A percentile compares a stretch with the other conserved stretches of the same genome.
Evolutionary conservation across 2,888 invertebrate species (phyloP).

Genomic region (Netelia virgata): DNA sequence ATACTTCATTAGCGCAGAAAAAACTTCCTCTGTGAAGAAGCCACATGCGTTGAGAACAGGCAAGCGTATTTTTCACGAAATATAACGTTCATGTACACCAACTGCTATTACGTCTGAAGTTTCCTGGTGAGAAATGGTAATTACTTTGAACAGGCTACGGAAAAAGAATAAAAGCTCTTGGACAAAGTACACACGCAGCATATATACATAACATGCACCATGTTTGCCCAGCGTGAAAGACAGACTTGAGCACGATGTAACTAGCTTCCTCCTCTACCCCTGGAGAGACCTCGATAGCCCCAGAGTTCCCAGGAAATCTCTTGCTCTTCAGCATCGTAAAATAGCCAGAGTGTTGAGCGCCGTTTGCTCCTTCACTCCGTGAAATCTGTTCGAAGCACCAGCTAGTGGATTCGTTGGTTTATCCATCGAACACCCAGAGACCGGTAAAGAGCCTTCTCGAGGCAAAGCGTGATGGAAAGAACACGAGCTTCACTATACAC

Average conservation of each 20-base stretch:
- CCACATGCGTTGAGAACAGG: no score
- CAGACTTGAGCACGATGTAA: slow-evolving; percentile 21
- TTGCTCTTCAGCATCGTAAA: slow-evolving; percentile 5
- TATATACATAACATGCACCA: not conserved
- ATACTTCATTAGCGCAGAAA: no score
- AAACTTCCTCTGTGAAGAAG: no score
- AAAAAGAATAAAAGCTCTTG: not conserved
- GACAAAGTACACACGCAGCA: slow-evolving; percentile 2
- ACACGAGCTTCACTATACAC: not conserved
- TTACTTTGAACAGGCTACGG: slow-evolving; percentile 19
- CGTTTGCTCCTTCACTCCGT: slow-evolving; percentile 1
- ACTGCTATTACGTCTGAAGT: not conserved
- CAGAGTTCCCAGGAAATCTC: slow-evolving; percentile 16
- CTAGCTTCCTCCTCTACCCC: slow-evolving; percentile 4
- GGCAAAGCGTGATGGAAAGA: not conserved
- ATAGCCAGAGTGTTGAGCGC: slow-evolving; percentile 13
- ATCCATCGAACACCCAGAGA: slow-evolving; percentile 10
- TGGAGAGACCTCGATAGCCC: not conserved
- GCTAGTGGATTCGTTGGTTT: not conserved
- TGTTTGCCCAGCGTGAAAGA: slow-evolving; percentile 40
- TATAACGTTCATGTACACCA: not conserved
- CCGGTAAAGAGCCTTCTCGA: slow-evolving; percentile 6
- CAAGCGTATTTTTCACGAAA: slow-evolving; percentile 3
- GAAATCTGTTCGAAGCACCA: not conserved
- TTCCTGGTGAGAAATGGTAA: slow-evolving; percentile 29